Conservation (phyloP, 2,888 invertebrate genomes). For the Pristionchus entomophagus region DNA sequence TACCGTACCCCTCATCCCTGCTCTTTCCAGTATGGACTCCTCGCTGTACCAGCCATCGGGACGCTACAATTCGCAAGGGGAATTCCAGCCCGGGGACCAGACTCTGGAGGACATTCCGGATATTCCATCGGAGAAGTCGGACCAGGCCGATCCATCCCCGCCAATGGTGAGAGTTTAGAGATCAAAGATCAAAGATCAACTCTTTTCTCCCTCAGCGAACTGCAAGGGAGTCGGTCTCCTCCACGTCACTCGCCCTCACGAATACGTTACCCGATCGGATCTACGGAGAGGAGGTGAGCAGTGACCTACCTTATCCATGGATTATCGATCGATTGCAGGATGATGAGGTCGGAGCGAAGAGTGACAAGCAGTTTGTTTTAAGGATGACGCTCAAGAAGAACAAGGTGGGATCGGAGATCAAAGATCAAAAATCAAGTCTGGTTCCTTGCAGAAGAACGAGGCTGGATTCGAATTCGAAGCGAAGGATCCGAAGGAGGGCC, state of each 20-base stretch:
- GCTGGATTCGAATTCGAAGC: conserved; percentile 9
- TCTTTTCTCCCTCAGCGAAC: background rate
- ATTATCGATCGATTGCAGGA: conserved; percentile 29
- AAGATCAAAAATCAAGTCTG: background rate
- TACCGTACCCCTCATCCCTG: background rate
- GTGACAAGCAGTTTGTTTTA: conserved; percentile 15
- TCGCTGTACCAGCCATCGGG: background rate
- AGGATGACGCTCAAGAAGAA: conserved; percentile 15
- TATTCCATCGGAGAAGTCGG: conserved; percentile 23
- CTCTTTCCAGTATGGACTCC: background rate
- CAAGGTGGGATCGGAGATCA: background rate
- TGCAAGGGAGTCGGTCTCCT: background rate
- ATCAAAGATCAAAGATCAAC: conserved; percentile 24
- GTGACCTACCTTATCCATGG: background rate
- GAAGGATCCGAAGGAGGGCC: background rate
- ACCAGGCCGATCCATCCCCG: background rate
- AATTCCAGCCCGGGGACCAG: conserved; percentile 15
- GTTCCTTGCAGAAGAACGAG: background rate
- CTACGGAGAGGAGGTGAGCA: background rate
- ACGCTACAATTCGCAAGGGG: background rate
- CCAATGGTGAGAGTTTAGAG: background rate
- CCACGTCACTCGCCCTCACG: background rate
- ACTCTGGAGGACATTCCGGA: conserved; percentile 25
- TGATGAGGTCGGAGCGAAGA: conserved; percentile 20
- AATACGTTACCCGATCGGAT: background rate